These are phyloP conservation scores for Cydia splendana DNA, from an alignment of 1,140 invertebrate genomes.

Conservation along the genomic window DNA sequence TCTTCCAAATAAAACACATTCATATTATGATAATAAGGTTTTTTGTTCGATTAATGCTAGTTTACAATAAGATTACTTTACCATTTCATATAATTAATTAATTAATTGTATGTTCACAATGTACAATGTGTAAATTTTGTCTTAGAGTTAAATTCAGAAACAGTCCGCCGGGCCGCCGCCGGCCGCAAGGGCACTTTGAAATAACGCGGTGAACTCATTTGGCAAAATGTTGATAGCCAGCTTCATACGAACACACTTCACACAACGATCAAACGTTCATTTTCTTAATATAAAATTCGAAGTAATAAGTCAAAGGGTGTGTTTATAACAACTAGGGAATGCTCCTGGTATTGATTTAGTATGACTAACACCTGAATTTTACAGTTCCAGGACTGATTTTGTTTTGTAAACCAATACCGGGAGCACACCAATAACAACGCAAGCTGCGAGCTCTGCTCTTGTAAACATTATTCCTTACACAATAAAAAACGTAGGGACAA, in stretches of 20 bases:
- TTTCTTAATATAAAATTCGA: slow-evolving; percentile 23
- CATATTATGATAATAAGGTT: slow-evolving; percentile 79
- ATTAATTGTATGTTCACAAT: slow-evolving; percentile 78
- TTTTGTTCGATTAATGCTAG: slow-evolving; percentile 77
- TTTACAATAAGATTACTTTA: slow-evolving; percentile 79
- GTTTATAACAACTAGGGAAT: background rate
- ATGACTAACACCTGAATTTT: no score
- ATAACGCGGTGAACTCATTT: slow-evolving; percentile 44
- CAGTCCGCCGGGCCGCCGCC: slow-evolving; percentile 69
- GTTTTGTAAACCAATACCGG: no score
- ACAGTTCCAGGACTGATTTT: no score
- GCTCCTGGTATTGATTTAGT: no score
- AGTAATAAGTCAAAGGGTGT: background rate
- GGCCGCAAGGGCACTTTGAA: slow-evolving; percentile 74
- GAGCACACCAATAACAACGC: no score
- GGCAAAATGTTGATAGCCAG: slow-evolving; percentile 34
- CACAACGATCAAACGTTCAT: slow-evolving; percentile 9
- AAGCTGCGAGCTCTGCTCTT: no score
- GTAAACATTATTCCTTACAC: no score
- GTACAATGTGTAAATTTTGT: slow-evolving; percentile 75
- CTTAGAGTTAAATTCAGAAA: slow-evolving; percentile 71
- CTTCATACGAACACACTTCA: slow-evolving; percentile 39
- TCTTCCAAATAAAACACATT: slow-evolving; percentile 64
- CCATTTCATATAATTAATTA: slow-evolving; percentile 66
- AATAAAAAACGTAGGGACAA: no score